Evolutionary conservation across 2,888 invertebrate genomes (phyloP).

Genomic region (Drosophila nr. fundita): DNA sequence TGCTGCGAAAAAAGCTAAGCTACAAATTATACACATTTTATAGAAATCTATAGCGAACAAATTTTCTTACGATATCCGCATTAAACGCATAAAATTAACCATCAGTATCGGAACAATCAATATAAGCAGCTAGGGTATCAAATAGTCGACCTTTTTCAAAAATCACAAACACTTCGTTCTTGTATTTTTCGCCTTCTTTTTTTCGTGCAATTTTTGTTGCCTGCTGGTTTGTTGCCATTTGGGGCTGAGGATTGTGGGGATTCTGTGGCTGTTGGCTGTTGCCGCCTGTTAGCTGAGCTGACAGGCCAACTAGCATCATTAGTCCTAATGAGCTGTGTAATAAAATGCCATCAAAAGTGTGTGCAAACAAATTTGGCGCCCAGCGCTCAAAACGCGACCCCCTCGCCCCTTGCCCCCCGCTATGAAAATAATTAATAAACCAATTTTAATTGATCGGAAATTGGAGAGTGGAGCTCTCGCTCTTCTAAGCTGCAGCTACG

Average conservation of each 20-base stretch:
- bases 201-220: slow-evolving; percentile 13
- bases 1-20: too few relatives aligned
- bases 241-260: background rate
- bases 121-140: background rate
- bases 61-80: too few relatives aligned
- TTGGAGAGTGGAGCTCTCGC: background rate
- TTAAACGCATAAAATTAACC: too few relatives aligned
- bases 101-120: background rate
- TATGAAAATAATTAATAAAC: slow-evolving; percentile 66
- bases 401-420: background rate
- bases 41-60: too few relatives aligned
- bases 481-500: slow-evolving; percentile 3
- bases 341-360: slow-evolving; percentile 66
- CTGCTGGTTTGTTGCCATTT: slow-evolving; percentile 4
- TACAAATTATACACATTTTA: too few relatives aligned
- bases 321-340: slow-evolving; percentile 80
- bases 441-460: slow-evolving; percentile 54
- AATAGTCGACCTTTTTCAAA: accelerated
- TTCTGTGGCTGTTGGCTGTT: background rate
- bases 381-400: slow-evolving; percentile 7
- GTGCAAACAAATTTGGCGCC: slow-evolving; percentile 51
- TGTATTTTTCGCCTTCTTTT: background rate
- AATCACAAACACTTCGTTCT: background rate
- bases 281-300: slow-evolving; percentile 29
- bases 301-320: slow-evolving; percentile 76